phyloP scores from a whole-genome alignment of 2,113 vertebrate species.

The Perca schrenkii region DNA sequence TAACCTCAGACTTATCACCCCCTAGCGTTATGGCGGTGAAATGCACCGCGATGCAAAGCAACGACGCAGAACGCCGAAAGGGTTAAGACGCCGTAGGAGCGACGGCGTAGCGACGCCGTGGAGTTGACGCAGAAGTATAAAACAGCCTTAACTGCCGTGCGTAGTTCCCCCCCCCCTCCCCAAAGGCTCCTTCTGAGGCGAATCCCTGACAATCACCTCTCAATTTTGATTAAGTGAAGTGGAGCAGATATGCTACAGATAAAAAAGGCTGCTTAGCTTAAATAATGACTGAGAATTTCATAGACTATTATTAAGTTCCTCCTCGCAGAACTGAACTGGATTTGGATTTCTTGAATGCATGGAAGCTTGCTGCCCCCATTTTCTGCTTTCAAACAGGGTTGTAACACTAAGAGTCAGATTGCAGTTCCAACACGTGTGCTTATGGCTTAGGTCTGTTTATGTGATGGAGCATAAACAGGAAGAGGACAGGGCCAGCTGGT shows the following conservation, averaged over 20 bases:
- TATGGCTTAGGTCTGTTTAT: constrained; percentile 9
- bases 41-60: too few species aligned
- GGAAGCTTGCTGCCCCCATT: background rate
- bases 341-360: background rate
- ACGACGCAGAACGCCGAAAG: too few species aligned
- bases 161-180: too few species aligned
- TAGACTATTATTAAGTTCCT: background rate
- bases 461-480: constrained; percentile 63
- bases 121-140: too few species aligned
- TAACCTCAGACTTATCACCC: too few species aligned
- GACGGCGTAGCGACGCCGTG: too few species aligned
- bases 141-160: too few species aligned
- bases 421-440: background rate
- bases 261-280: background rate
- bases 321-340: too few species aligned
- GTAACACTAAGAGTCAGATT: constrained; percentile 2
- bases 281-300: background rate
- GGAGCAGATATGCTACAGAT: background rate
- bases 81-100: too few species aligned
- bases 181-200: too few species aligned
- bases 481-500: constrained; percentile 56
- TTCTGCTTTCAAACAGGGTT: background rate
- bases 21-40: too few species aligned
- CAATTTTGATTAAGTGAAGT: background rate
- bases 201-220: background rate